These are phyloP conservation scores for Mormyrus iriodes DNA, from an alignment of 2,113 vertebrate genomes.

Conservation along the genomic window DNA sequence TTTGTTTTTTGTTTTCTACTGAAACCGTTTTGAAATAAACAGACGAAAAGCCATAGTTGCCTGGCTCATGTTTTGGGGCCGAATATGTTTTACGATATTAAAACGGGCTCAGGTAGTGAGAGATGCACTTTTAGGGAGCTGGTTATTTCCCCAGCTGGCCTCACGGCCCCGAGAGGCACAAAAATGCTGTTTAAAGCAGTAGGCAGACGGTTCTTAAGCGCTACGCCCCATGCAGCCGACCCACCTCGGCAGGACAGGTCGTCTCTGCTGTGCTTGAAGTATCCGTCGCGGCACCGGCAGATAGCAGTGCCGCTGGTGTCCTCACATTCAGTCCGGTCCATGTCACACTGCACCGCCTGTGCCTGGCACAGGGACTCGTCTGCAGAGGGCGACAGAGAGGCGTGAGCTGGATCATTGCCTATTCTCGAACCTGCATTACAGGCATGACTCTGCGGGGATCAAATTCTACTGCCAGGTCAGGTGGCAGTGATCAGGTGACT, in stretches of 20 bases:
- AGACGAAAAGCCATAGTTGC: too few species aligned
- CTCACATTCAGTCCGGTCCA: constrained; percentile 72
- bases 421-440: background rate
- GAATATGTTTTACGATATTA: too few species aligned
- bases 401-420: background rate
- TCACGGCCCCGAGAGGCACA: too few species aligned
- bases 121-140: too few species aligned
- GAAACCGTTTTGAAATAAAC: too few species aligned
- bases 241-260: constrained; percentile 84
- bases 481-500: background rate
- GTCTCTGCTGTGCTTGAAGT: constrained; percentile 84
- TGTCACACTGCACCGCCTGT: constrained; percentile 73
- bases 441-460: background rate
- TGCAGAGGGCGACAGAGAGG: constrained; percentile 45
- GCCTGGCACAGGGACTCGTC: constrained; percentile 76
- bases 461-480: background rate
- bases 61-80: too few species aligned
- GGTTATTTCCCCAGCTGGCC: too few species aligned
- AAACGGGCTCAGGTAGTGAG: too few species aligned
- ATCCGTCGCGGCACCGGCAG: constrained; percentile 82
- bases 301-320: constrained; percentile 65
- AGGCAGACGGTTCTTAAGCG: background rate
- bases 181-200: too few species aligned
- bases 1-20: too few species aligned
- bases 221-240: background rate